A percentile compares a stretch with the other conserved stretches of the same genome.
Conservation (phyloP, 2,113 vertebrate genomes). For the Psilopsiagon aurifrons region DNA sequence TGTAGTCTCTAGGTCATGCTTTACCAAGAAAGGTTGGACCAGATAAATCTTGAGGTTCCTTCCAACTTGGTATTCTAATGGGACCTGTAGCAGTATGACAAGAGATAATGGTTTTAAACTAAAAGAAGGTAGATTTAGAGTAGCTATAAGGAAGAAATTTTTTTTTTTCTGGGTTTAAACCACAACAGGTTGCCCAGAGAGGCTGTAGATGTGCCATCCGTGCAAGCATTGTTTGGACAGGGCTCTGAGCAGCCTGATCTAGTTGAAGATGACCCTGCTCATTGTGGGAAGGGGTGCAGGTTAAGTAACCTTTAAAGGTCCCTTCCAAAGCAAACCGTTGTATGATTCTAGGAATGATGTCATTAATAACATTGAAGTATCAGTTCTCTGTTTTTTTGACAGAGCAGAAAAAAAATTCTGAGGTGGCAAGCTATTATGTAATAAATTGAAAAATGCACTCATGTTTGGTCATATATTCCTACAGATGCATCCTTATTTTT, state of each 20-base stretch:
- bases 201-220: not conserved
- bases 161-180: not conserved
- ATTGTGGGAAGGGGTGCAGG: not conserved
- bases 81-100: not conserved
- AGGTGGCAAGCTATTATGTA: not conserved
- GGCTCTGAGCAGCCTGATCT: not conserved
- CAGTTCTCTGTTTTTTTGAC: not conserved
- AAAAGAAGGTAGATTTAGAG: not conserved
- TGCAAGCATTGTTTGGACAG: not conserved
- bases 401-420: not conserved
- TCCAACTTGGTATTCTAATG: not conserved
- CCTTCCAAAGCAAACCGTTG: not conserved
- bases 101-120: not conserved
- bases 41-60: not conserved
- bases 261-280: not conserved
- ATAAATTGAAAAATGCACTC: not conserved
- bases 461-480: not conserved
- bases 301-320: not conserved
- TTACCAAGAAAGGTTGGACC: not conserved
- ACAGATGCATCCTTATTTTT: not conserved
- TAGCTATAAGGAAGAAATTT: not conserved
- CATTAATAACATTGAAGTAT: not conserved
- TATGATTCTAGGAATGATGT: not conserved
- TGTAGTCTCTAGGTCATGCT: not conserved
- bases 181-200: not conserved